Conservation (phyloP, 2,113 vertebrate species). For the Amphilophus citrinellus region DNA sequence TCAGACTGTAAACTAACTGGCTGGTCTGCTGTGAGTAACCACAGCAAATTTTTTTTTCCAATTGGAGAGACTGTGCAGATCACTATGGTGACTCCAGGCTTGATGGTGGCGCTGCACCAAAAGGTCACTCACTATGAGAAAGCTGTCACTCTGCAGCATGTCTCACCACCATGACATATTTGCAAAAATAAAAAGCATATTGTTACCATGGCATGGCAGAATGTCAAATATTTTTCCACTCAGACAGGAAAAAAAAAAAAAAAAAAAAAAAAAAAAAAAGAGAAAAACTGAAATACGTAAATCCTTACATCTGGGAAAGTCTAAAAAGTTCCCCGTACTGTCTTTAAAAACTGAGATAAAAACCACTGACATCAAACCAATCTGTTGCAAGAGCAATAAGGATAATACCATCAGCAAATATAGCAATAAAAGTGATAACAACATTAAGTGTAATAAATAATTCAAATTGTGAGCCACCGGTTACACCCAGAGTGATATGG, state of each 20-base stretch:
- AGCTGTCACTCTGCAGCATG: slow-evolving; percentile 37
- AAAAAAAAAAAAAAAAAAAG: slow-evolving; percentile 20
- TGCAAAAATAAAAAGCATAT: slow-evolving; percentile 44
- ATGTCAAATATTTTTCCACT: slow-evolving; percentile 70
- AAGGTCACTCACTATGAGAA: slow-evolving; percentile 52
- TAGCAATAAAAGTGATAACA: slow-evolving; percentile 76
- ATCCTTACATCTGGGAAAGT: slow-evolving; percentile 56
- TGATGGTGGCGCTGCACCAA: slow-evolving; percentile 38
- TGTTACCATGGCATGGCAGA: slow-evolving; percentile 63
- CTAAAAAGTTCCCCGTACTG: slow-evolving; percentile 50
- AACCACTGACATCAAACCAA: slow-evolving; percentile 79
- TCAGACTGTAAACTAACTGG: slow-evolving; percentile 65
- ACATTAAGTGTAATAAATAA: slow-evolving; percentile 81
- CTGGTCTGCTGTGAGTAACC: slow-evolving; percentile 49
- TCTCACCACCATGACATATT: slow-evolving; percentile 51
- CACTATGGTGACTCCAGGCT: slow-evolving; percentile 51
- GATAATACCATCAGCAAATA: slow-evolving; percentile 81
- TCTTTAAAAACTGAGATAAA: slow-evolving; percentile 69
- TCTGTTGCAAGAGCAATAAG: slow-evolving; percentile 77
- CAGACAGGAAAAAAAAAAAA: slow-evolving; percentile 43
- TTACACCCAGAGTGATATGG: slow-evolving; percentile 67
- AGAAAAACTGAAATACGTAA: slow-evolving; percentile 60
- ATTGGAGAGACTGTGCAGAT: slow-evolving; percentile 47
- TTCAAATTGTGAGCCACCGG: slow-evolving; percentile 69
- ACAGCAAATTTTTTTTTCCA: slow-evolving; percentile 55